Evolutionary conservation across 2,888 invertebrate genomes (phyloP).

Genomic region (Drosophila prolongata): DNA sequence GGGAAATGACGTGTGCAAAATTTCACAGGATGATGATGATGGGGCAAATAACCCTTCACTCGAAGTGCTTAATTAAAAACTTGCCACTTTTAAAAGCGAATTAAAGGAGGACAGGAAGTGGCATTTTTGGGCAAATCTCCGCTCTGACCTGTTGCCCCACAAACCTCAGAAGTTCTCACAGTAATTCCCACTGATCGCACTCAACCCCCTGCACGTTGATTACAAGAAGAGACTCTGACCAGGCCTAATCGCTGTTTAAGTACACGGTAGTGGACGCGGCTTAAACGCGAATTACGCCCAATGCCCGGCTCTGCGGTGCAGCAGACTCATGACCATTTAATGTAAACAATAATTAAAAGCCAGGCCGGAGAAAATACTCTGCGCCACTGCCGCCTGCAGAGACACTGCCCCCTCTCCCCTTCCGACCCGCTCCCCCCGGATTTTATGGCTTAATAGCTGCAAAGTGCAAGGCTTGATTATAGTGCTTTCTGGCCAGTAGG

Average conservation of each 20-base stretch:
- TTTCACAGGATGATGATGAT: constrained; percentile 65
- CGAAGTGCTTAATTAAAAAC: constrained; percentile 73
- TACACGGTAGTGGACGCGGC: constrained; percentile 66
- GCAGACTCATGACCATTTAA: constrained; percentile 78
- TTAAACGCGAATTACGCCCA: constrained; percentile 80
- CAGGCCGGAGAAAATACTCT: constrained; percentile 42
- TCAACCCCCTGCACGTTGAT: constrained; percentile 52
- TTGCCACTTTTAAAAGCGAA: constrained; percentile 66
- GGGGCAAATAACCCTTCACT: constrained; percentile 19
- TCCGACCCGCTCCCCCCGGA: constrained; percentile 24
- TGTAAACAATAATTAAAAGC: constrained; percentile 80
- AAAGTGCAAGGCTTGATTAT: constrained; percentile 55
- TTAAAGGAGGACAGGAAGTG: constrained; percentile 70
- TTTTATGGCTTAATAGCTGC: constrained; percentile 73
- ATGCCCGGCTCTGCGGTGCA: constrained; percentile 49
- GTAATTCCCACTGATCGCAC: constrained; percentile 31
- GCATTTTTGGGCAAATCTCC: constrained; percentile 16
- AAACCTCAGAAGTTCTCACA: constrained; percentile 65
- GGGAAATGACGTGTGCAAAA: constrained; percentile 80
- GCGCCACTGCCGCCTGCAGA: constrained; percentile 25
- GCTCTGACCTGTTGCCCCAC: constrained; percentile 73
- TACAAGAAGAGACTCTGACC: constrained; percentile 42
- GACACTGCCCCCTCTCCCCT: constrained; percentile 17
- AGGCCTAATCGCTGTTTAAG: constrained; percentile 79
- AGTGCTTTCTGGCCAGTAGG: constrained; percentile 32